Percentiles rank a stretch among this genome's conserved stretches.
These are phyloP conservation scores for Strongylocentrotus purpuratus DNA, from an alignment of 35 echinoderm and acorn worm genomes.

Conservation along the genomic window DNA sequence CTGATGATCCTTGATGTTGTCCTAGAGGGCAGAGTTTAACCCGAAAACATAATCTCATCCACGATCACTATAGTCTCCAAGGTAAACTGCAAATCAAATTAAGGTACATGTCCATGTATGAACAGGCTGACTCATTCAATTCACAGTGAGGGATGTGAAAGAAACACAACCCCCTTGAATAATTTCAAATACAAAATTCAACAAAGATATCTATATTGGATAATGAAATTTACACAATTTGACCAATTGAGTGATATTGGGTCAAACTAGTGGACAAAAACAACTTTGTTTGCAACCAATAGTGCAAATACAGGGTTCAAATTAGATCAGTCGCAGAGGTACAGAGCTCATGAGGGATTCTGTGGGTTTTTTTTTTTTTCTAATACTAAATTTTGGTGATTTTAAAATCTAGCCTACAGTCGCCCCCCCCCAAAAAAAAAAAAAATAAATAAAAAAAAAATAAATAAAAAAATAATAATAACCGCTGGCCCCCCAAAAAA, in stretches of 20 bases:
- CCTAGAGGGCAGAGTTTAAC: background rate
- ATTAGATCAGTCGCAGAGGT: background rate
- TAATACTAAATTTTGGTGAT: too few relatives aligned
- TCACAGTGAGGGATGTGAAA: too few relatives aligned
- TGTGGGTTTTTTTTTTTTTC: too few relatives aligned
- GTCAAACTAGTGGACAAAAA: background rate
- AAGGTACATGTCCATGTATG: background rate
- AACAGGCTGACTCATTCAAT: too few relatives aligned
- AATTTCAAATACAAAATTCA: too few relatives aligned
- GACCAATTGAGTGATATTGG: background rate
- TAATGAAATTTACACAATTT: background rate
- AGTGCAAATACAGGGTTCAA: background rate
- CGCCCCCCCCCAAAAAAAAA: too few relatives aligned
- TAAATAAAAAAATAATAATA: too few relatives aligned
- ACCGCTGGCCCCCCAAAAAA: too few relatives aligned
- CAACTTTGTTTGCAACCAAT: background rate
- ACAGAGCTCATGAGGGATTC: background rate
- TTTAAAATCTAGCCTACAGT: too few relatives aligned
- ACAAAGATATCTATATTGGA: background rate
- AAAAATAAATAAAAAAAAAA: too few relatives aligned
- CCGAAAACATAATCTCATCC: background rate
- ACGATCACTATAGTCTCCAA: background rate
- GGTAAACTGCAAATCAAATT: background rate
- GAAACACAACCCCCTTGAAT: too few relatives aligned
- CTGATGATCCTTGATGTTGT: background rate